A percentile compares a stretch with the other conserved stretches of the same genome.
Conservation (phyloP, 1,140 invertebrate species). For the Cyclina sinensis region DNA sequence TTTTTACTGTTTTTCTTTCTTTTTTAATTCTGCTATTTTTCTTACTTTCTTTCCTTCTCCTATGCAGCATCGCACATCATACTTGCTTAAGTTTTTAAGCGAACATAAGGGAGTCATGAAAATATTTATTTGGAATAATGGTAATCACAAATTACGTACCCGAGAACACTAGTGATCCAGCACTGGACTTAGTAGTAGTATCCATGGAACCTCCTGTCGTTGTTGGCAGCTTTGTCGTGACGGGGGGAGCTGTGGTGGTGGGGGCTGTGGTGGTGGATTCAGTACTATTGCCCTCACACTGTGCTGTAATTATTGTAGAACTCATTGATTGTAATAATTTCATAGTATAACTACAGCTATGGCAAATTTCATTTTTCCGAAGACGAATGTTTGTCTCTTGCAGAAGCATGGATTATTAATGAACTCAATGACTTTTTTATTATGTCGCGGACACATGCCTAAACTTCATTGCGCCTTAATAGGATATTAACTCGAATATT, state of each 20-base stretch:
- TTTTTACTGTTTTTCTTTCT: too few species aligned
- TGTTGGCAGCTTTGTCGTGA: neutral
- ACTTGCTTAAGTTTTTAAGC: neutral
- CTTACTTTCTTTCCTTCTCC: too few species aligned
- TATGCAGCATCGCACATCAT: neutral
- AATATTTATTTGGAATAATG: too few species aligned
- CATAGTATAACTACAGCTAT: neutral
- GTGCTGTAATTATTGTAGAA: neutral
- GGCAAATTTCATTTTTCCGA: neutral
- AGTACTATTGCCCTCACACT: neutral
- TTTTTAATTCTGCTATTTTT: too few species aligned
- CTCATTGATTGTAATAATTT: neutral
- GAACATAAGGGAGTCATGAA: neutral
- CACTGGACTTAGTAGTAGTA: neutral
- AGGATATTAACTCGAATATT: too few species aligned
- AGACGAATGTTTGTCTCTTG: neutral
- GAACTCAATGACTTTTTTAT: too few species aligned
- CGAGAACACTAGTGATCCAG: neutral
- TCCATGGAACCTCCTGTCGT: neutral
- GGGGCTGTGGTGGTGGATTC: neutral
- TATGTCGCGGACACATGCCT: too few species aligned
- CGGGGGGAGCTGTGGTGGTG: neutral
- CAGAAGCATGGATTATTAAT: neutral
- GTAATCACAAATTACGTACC: neutral
- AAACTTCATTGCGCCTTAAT: too few species aligned